Evolutionary conservation across 1,140 invertebrate species (phyloP).

Genomic region (Leptestheria dahalacensis): DNA sequence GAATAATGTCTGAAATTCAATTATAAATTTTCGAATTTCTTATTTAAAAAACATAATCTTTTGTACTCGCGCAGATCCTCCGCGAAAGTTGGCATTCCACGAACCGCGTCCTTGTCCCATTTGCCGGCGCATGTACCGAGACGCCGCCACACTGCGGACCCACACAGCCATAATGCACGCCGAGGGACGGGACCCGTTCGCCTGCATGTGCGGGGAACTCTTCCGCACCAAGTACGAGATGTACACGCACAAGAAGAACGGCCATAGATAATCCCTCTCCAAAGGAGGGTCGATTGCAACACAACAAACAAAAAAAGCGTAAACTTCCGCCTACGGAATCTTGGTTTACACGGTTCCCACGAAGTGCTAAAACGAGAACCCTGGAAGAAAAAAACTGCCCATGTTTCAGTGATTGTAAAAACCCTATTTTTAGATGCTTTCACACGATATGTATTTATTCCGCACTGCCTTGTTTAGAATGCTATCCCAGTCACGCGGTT

Average conservation of each 20-base stretch:
- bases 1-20: no score
- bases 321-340: no score
- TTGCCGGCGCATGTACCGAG: slow-evolving; percentile 25
- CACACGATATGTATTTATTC: no score
- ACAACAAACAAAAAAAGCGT: no score
- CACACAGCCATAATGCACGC: slow-evolving; percentile 27
- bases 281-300: no score
- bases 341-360: no score
- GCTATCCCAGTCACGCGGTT: no score
- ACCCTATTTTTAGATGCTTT: no score
- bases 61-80: slow-evolving; percentile 1
- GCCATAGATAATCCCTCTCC: slow-evolving; percentile 21
- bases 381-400: no score
- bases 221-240: slow-evolving; percentile 27
- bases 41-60: background rate
- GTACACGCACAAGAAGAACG: slow-evolving; percentile 27
- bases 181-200: slow-evolving; percentile 24
- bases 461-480: no score
- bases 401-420: no score
- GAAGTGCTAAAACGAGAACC: no score
- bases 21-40: background rate
- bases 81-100: slow-evolving; percentile 25
- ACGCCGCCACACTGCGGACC: slow-evolving; percentile 26
- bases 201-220: slow-evolving; percentile 24
- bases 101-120: slow-evolving; percentile 26